Conservation (phyloP, 2,797 vertebrate genomes). For the Gallirallus australis region DNA sequence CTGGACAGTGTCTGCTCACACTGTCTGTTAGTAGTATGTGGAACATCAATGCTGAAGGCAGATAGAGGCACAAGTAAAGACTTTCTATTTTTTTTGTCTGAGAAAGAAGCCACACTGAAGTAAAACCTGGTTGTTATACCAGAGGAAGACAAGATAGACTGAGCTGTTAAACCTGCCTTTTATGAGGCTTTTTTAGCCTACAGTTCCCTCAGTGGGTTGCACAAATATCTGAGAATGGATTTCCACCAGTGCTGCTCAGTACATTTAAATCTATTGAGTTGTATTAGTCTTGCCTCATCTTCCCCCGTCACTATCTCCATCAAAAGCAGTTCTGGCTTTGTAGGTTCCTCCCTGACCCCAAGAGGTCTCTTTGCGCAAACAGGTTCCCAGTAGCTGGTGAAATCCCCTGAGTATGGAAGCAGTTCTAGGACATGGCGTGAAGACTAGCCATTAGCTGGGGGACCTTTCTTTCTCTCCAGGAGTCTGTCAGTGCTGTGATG, state of each 20-base stretch:
- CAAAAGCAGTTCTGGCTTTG: background rate
- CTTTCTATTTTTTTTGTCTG: background rate
- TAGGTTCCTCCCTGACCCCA: background rate
- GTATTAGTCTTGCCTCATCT: background rate
- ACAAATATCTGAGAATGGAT: background rate
- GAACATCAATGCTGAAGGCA: background rate
- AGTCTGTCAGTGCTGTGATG: background rate
- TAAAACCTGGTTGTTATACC: background rate
- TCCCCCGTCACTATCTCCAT: background rate
- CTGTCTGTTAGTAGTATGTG: fast-evolving
- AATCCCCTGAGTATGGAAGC: background rate
- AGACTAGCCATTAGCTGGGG: background rate
- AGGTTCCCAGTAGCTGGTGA: background rate
- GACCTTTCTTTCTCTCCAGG: background rate
- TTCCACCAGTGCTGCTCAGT: background rate
- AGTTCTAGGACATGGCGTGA: background rate
- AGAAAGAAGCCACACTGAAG: background rate
- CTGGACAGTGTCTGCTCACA: background rate
- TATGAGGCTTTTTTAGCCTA: background rate
- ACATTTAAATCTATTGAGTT: background rate
- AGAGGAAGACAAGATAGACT: background rate
- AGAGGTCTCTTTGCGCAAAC: background rate
- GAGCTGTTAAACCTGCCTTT: background rate
- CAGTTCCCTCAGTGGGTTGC: background rate
- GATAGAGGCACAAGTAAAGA: background rate